A percentile compares a stretch with the other conserved stretches of the same genome.
These are phyloP conservation scores for Andrena chrysosceles DNA, from an alignment of 2,888 invertebrate genomes.

Conservation along the genomic window DNA sequence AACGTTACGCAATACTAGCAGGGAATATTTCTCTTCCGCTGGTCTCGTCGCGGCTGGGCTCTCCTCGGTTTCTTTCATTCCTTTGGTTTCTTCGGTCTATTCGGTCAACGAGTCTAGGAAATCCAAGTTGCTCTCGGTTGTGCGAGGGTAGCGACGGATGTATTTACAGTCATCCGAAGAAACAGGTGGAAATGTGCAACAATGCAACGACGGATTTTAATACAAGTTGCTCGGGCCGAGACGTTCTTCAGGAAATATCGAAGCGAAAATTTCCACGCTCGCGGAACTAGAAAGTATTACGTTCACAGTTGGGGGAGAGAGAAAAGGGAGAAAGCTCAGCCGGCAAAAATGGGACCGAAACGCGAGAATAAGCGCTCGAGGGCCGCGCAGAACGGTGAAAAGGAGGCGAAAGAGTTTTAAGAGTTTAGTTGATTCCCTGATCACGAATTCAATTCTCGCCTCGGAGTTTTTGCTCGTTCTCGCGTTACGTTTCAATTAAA, in stretches of 20 bases:
- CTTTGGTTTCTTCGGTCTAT: neutral
- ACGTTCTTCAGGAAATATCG: neutral
- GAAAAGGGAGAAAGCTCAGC: neutral
- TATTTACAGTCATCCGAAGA: neutral
- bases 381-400: too few species aligned
- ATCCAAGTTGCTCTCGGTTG: slow-evolving; percentile 10
- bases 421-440: slow-evolving; percentile 34
- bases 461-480: slow-evolving; percentile 14
- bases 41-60: neutral
- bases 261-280: neutral
- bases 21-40: slow-evolving; percentile 18
- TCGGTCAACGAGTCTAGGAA: neutral
- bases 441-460: slow-evolving; percentile 40
- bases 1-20: slow-evolving; percentile 30
- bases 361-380: neutral
- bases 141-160: neutral
- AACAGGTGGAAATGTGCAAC: slow-evolving; percentile 9
- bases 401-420: neutral
- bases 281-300: neutral
- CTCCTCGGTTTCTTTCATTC: neutral
- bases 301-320: neutral
- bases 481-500: slow-evolving; percentile 41
- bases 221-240: neutral
- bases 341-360: neutral
- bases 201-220: neutral